phyloP scores from a whole-genome alignment of 2,113 vertebrate species.

The Urocitellus parryii region DNA sequence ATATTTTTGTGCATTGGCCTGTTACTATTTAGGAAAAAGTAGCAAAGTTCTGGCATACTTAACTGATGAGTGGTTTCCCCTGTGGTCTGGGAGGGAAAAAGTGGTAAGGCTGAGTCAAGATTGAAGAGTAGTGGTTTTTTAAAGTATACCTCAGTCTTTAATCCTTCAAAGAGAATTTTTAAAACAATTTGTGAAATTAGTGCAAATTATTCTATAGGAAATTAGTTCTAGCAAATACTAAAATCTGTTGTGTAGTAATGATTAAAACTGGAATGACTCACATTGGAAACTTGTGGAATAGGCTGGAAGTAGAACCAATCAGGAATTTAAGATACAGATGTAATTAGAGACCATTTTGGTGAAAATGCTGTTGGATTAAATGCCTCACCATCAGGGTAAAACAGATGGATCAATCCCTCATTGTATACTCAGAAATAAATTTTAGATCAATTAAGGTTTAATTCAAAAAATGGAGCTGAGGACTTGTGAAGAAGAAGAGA shows the following conservation, averaged over 20 bases:
- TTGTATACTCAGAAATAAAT: background rate
- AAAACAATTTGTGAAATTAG: background rate
- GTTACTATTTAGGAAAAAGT: background rate
- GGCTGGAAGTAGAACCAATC: conserved; percentile 26
- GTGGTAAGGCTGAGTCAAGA: background rate
- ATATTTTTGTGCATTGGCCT: background rate
- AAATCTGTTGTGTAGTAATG: background rate
- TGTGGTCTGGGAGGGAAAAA: background rate
- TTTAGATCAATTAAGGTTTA: background rate
- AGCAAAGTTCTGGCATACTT: background rate
- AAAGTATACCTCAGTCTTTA: background rate
- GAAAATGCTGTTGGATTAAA: background rate
- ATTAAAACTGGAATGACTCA: conserved; percentile 10
- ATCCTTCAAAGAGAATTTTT: conserved; percentile 1
- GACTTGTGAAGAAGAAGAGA: background rate
- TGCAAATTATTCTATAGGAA: background rate
- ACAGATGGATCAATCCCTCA: background rate
- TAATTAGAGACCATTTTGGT: background rate
- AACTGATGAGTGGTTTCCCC: background rate
- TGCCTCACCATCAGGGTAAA: background rate
- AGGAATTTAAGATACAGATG: conserved; percentile 4
- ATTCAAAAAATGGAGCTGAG: conserved; percentile 29
- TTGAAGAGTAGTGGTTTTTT: background rate
- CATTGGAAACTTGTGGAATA: background rate
- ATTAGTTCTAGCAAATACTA: background rate